Base-by-base conservation (phyloP, 1,140 invertebrate species). In the Spodoptera litura region DNA sequence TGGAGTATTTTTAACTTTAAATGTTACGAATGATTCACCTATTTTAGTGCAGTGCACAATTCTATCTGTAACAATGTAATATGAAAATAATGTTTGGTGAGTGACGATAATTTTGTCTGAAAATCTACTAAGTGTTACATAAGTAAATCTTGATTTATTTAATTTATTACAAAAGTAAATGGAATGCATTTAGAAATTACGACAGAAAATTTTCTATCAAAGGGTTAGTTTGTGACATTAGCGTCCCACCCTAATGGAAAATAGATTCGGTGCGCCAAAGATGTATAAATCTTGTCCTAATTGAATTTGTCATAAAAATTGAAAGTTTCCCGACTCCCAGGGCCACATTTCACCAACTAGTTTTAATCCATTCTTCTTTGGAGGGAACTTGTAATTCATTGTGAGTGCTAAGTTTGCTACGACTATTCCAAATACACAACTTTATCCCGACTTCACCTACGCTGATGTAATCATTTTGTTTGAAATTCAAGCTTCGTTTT, bases 271-370 rank as follows among this genome's bases (percentile, higher is more conserved):
- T 86, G 84, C 79, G 84, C 88, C 81, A 89, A 86, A 86, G 89
- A 88, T 80, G 71, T 82, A 93, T 93, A 92, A 92, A 93, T 93
- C 88, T 88, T 76, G 61, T 85, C 83, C 84, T 93, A 93, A 93
- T 93, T 94, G 88, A 93, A 92, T 94, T 93, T 93, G 89, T 94
- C 91, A 93, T 94, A 94, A 94, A 94, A 94, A 94, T 93, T 93
- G 91, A 92, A 94, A 94, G 91, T 93, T 93, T 92, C 83, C 68
- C 85, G 87, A 87, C 85, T 90, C 81, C 85, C 87, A 86, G 87
- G 86, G 87, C 88, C 51, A 81, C 85, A 88, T 87, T 89, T 87
- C 83, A 79, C 86, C 76, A 89, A 94, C 88, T 94, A 94, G 91
- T 92, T 93, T 94, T 93, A 94, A 94, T 93, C 92, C 92, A 93